Evolutionary conservation across 2,797 vertebrate genomes (phyloP), one percentile per base, ranked within the genome.

Genomic region (Cheirogaleus major): DNA sequence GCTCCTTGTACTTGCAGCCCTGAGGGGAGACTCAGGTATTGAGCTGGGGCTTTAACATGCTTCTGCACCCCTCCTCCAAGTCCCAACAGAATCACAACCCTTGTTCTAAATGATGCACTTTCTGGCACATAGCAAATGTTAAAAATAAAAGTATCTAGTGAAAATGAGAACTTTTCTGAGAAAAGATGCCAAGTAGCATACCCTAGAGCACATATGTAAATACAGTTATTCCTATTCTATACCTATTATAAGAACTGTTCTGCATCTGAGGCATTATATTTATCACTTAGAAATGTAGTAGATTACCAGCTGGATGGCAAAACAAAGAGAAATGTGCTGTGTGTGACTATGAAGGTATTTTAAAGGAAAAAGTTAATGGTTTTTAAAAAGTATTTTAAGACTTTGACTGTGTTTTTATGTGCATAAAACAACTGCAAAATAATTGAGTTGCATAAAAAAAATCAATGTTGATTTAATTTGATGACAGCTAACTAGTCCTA

Each of bases 331-430:
- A 86, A 35, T 4, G 7, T 89, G 30, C 4, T 48, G 5, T 43
- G 50, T 41, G 11, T 50, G 4, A 45, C 57, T 20, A 20, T 12
- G 32, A 75, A 82, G 63, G 4, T 52, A 59, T 90, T 93, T 81
- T 89, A 75, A 92, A 89, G 18, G 41, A 67, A 55, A 35, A 82
- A 90, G 2, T 88, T 76, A 87, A 15, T 80, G 15, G n/a, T 7
- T 81, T 96, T 55, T n/a, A 25, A 63, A 63, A 91, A 90, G 55
- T 65, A 80, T 80, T 90, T 63, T 81, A 95, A 70, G 72, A 81
- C 10, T 2, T 57, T 81, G 23, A 14, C 27, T 92, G 4, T 85
- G 52, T 41, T 93, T 90, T 78, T 79, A 27, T 6, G 79, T 70
- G 27, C 6, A 38, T 12, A 63, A 84, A 96, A 63, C 7, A 91